Evolutionary conservation across 2,888 invertebrate genomes (phyloP).

Genomic region (Ophion ellenae): DNA sequence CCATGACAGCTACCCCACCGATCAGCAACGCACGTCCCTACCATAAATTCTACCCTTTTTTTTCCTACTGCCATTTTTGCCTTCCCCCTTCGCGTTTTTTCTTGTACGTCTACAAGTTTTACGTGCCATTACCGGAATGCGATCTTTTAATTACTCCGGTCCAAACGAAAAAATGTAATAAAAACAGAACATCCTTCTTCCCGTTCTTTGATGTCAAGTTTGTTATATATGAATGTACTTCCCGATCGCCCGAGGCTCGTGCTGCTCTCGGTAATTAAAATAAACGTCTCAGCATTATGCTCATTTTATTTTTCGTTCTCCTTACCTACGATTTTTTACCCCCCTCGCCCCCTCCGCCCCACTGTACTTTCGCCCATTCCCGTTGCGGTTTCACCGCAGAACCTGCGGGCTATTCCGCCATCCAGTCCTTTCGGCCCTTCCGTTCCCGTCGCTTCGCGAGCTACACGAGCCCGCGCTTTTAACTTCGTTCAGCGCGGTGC

Average conservation of each 20-base stretch:
- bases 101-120: constrained; percentile 16
- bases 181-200: neutral
- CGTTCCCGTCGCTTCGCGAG: neutral
- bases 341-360: neutral
- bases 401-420: constrained; percentile 37
- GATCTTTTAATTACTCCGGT: neutral
- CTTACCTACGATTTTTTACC: neutral
- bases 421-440: neutral
- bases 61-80: constrained; percentile 11
- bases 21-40: constrained; percentile 40
- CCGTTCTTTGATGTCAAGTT: neutral
- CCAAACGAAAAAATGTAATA: constrained; percentile 2
- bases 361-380: neutral
- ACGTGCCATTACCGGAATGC: constrained; percentile 19
- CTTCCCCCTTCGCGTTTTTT: neutral
- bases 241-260: constrained; percentile 32
- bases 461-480: constrained; percentile 20
- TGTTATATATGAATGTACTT: neutral
- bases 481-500: constrained; percentile 36
- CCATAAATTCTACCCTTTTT: constrained; percentile 54
- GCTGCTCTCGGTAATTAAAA: constrained; percentile 44
- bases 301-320: constrained; percentile 37
- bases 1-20: constrained; percentile 35
- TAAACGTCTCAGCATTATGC: constrained; percentile 44
- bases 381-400: constrained; percentile 18